These are phyloP conservation scores for Tenodera sinensis DNA, from an alignment of 2,888 invertebrate species.

Conservation along the genomic window DNA sequence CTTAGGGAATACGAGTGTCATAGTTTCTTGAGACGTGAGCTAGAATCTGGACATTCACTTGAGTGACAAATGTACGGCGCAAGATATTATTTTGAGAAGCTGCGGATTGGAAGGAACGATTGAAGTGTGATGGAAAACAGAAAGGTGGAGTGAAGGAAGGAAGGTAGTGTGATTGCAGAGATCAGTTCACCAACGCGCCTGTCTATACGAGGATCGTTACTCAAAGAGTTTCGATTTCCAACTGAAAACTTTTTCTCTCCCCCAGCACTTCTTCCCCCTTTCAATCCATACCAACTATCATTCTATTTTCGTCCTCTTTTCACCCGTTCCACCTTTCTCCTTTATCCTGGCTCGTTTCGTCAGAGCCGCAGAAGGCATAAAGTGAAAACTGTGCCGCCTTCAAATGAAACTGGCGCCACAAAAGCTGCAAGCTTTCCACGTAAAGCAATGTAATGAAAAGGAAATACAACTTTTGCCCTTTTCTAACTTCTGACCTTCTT, in stretches of 20 bases:
- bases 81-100: background rate
- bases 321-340: background rate
- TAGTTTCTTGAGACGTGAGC: background rate
- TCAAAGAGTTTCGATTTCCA: constrained; percentile 6
- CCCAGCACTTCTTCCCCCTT: background rate
- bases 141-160: background rate
- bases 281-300: background rate
- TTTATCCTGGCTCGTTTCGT: background rate
- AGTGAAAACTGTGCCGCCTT: background rate
- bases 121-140: background rate
- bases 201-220: constrained; percentile 8
- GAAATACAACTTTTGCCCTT: background rate
- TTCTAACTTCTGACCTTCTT: no score
- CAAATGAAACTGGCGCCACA: background rate
- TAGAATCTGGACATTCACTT: background rate
- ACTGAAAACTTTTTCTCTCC: background rate
- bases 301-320: background rate
- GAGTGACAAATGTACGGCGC: background rate
- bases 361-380: background rate
- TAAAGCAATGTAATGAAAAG: background rate
- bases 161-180: background rate
- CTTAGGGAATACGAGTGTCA: no score
- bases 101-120: background rate
- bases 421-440: background rate
- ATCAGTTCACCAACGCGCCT: background rate